These are phyloP conservation scores for Carduelis carduelis DNA, from an alignment of 2,797 vertebrate species.

Conservation along the genomic window DNA sequence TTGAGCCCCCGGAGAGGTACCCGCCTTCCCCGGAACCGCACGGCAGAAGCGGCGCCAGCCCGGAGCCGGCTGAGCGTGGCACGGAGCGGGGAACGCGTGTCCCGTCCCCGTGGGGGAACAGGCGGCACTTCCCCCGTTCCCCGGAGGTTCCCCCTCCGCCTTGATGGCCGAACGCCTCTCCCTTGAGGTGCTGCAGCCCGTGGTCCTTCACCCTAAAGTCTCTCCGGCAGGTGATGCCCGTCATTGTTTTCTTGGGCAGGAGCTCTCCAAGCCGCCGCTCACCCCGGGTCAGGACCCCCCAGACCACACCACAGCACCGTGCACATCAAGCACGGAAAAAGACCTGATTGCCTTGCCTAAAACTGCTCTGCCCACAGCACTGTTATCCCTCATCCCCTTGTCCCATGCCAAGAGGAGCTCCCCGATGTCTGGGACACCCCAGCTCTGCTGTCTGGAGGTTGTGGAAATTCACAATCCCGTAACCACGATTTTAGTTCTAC, in stretches of 20 bases:
- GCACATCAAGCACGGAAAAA: not conserved
- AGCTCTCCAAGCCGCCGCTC: not conserved
- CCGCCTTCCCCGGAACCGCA: not conserved
- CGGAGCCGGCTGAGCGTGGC: not conserved
- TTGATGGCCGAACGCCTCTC: not conserved
- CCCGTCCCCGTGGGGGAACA: accelerated
- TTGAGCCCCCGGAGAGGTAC: accelerated
- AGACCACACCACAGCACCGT: accelerated
- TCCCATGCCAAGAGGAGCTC: accelerated
- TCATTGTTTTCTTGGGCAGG: not conserved
- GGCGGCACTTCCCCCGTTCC: not conserved
- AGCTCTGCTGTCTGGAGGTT: not conserved
- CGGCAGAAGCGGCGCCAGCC: not conserved
- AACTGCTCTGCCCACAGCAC: accelerated
- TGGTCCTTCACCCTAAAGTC: not conserved
- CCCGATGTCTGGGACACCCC: accelerated
- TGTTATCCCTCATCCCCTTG: not conserved
- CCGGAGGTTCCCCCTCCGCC: not conserved
- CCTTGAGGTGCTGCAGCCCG: accelerated
- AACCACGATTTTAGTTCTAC: not conserved
- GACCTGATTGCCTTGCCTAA: not conserved
- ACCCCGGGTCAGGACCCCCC: accelerated
- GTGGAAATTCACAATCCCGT: not conserved
- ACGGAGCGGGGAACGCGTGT: not conserved
- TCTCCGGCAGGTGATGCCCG: accelerated